A percentile compares a stretch with the other conserved stretches of the same genome.
phyloP scores from a whole-genome alignment of 1,140 invertebrate species.

The Bombus huntii region DNA sequence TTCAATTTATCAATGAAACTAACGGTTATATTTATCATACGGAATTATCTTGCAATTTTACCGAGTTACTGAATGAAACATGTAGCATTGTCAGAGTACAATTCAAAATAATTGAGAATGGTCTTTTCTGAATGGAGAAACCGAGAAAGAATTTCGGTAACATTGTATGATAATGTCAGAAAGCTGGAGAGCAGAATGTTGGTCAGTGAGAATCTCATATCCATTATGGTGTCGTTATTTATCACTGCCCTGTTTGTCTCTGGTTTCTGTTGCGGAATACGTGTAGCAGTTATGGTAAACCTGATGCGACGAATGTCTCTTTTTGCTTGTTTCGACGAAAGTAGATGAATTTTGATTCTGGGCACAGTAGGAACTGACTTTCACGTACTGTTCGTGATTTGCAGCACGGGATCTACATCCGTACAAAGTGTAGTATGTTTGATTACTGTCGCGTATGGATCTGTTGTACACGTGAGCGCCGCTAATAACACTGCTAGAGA shows the following conservation, averaged over 20 bases:
- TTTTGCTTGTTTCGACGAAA: background rate
- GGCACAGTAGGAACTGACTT: background rate
- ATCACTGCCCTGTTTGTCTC: background rate
- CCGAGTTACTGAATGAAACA: background rate
- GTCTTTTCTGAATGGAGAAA: background rate
- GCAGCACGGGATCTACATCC: background rate
- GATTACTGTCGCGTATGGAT: background rate
- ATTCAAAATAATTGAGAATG: background rate
- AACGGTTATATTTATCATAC: background rate
- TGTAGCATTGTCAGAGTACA: background rate
- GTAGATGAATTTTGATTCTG: slow-evolving; percentile 3
- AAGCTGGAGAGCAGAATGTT: background rate
- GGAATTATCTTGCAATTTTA: background rate
- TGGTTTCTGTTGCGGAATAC: background rate
- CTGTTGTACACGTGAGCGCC: background rate
- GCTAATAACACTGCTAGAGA: background rate
- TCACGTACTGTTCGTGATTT: background rate
- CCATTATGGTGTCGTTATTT: background rate
- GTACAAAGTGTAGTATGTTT: background rate
- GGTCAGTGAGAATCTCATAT: background rate
- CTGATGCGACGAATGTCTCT: background rate
- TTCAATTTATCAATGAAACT: no score
- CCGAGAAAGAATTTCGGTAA: background rate
- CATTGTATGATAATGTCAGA: background rate
- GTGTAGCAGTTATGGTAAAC: background rate